Evolutionary conservation across 2,888 invertebrate species (phyloP).

Genomic region (Callyntrura sp.): DNA sequence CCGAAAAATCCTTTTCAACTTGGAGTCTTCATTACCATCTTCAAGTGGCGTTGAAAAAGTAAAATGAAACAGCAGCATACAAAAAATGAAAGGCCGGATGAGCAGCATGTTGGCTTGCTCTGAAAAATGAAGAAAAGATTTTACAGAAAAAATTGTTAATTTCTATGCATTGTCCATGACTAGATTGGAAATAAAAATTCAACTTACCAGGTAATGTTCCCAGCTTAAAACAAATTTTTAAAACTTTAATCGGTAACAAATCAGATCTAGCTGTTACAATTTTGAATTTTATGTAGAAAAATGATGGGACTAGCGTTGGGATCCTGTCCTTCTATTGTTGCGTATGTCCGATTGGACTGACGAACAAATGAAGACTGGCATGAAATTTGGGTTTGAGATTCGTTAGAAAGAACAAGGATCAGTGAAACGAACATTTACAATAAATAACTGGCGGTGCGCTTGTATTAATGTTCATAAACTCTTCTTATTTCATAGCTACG

Average conservation of each 20-base stretch:
- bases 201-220: background rate
- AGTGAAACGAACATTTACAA: background rate
- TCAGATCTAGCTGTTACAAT: background rate
- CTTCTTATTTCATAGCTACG: background rate
- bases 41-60: background rate
- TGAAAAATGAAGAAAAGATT: conserved; percentile 26
- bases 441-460: background rate
- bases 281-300: background rate
- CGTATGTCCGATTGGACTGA: conserved; percentile 69
- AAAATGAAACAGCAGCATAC: conserved; percentile 34
- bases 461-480: too few species aligned
- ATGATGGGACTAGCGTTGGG: background rate
- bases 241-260: too few species aligned
- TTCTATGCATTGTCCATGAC: background rate
- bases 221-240: too few species aligned
- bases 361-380: conserved; percentile 69
- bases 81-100: conserved; percentile 17
- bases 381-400: background rate
- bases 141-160: background rate
- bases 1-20: conserved; percentile 38
- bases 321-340: conserved; percentile 64
- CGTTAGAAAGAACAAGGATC: background rate
- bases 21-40: background rate
- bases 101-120: conserved; percentile 13
- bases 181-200: background rate